These are phyloP conservation scores for Caranx melampygus DNA, from an alignment of 2,113 vertebrate species.

Conservation along the genomic window DNA sequence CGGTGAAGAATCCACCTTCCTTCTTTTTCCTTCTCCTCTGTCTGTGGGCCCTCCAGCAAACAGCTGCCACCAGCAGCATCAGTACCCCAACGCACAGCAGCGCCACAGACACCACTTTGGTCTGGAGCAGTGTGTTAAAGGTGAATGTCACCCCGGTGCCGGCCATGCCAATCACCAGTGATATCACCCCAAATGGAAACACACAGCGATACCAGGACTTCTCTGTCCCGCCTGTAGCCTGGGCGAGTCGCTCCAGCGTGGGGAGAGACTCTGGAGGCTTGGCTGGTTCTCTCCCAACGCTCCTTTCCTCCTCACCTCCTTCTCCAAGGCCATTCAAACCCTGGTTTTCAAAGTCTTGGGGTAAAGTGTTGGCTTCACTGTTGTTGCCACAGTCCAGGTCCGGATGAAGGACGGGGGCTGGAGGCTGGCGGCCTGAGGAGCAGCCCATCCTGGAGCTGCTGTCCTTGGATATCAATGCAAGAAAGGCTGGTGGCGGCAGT, in stretches of 20 bases:
- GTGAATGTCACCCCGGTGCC: constrained; percentile 91
- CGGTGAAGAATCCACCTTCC: constrained; percentile 79
- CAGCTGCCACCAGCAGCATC: constrained; percentile 86
- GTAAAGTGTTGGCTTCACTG: constrained; percentile 74
- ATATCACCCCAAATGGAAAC: constrained; percentile 87
- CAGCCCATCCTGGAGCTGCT: constrained; percentile 79
- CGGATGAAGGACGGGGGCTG: constrained; percentile 69
- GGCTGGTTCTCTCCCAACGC: constrained; percentile 56
- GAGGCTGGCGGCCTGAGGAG: constrained; percentile 82
- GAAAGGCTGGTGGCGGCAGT: constrained; percentile 14
- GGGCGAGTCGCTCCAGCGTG: constrained; percentile 86
- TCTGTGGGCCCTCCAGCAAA: constrained; percentile 89
- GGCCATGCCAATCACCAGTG: constrained; percentile 86
- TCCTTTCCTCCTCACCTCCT: constrained; percentile 54
- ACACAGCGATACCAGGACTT: constrained; percentile 90
- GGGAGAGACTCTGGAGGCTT: constrained; percentile 79
- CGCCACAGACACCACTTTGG: constrained; percentile 88
- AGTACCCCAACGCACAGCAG: constrained; percentile 83
- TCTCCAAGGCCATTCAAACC: constrained; percentile 72
- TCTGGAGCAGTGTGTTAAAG: constrained; percentile 87
- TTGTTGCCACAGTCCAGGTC: constrained; percentile 75
- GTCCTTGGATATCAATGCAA: constrained; percentile 22
- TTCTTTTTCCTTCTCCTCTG: constrained; percentile 82
- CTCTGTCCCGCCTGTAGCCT: constrained; percentile 90
- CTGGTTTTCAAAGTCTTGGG: constrained; percentile 80